These are phyloP conservation scores for Orthosia cruda DNA, from an alignment of 2,888 invertebrate genomes.

Conservation along the genomic window DNA sequence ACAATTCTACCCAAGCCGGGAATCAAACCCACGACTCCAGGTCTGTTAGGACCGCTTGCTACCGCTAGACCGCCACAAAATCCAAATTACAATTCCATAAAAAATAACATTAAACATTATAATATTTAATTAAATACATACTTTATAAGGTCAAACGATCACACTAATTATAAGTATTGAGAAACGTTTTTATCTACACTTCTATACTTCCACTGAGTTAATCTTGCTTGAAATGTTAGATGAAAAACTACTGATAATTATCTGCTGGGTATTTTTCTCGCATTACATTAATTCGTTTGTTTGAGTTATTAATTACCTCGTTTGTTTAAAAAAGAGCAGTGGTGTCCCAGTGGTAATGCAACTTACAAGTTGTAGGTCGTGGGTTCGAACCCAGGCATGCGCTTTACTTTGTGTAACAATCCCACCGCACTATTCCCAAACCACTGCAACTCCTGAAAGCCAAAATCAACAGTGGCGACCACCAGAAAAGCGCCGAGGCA, in stretches of 20 bases:
- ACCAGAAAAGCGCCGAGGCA: too few relatives aligned
- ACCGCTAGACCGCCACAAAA: background rate
- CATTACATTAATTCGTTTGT: background rate
- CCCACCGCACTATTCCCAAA: too few relatives aligned
- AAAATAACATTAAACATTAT: constrained; percentile 44
- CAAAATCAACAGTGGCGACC: too few relatives aligned
- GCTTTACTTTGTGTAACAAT: too few relatives aligned
- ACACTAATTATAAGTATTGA: constrained; percentile 45
- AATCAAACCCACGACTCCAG: background rate
- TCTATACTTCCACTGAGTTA: background rate
- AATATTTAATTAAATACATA: constrained; percentile 48
- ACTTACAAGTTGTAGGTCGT: too few relatives aligned
- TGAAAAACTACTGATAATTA: background rate
- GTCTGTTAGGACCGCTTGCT: too few relatives aligned
- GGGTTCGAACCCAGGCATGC: too few relatives aligned
- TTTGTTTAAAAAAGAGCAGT: too few relatives aligned
- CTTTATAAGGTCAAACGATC: constrained; percentile 48
- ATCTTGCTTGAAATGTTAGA: background rate
- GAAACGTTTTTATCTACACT: constrained; percentile 26
- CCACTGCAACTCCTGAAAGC: too few relatives aligned
- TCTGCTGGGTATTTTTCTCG: background rate
- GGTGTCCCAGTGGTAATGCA: too few relatives aligned
- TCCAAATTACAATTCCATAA: background rate
- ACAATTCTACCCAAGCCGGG: background rate
- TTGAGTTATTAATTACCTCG: background rate